Conservation (phyloP, 2,888 invertebrate species). For the Lasius fuliginosus region DNA sequence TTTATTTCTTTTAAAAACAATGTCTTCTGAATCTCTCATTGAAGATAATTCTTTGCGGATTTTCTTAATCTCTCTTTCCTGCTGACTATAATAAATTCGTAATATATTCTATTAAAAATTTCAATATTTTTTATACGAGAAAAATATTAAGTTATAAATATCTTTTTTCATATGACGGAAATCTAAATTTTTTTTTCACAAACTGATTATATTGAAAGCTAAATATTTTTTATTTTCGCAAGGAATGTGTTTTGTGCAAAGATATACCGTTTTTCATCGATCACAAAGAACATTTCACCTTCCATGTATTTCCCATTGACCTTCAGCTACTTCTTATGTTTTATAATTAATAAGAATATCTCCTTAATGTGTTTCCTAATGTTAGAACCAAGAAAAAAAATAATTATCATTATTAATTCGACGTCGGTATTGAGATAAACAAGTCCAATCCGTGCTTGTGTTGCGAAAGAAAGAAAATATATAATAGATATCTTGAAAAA, state of each 20-base stretch:
- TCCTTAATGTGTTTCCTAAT: background rate
- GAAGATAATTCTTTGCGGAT: no score
- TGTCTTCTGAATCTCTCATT: background rate
- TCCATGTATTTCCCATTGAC: constrained; percentile 22
- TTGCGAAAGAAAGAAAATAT: background rate
- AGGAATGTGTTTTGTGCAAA: background rate
- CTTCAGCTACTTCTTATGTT: constrained; percentile 47
- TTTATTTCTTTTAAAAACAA: background rate
- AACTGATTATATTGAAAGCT: background rate
- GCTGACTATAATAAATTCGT: background rate
- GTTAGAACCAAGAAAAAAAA: background rate
- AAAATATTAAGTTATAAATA: background rate
- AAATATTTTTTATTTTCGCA: constrained; percentile 25
- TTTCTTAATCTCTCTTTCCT: background rate
- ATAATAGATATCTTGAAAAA: background rate
- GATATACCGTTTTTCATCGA: constrained; percentile 36
- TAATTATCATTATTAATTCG: constrained; percentile 9
- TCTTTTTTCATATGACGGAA: background rate
- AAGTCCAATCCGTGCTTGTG: background rate
- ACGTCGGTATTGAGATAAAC: background rate
- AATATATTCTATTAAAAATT: background rate
- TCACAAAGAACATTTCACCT: constrained; percentile 13
- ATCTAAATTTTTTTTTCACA: background rate
- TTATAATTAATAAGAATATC: constrained; percentile 49
- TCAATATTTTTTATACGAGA: background rate